Conservation (phyloP, 1,140 invertebrate genomes). For the Drosophila busckii region DNA sequence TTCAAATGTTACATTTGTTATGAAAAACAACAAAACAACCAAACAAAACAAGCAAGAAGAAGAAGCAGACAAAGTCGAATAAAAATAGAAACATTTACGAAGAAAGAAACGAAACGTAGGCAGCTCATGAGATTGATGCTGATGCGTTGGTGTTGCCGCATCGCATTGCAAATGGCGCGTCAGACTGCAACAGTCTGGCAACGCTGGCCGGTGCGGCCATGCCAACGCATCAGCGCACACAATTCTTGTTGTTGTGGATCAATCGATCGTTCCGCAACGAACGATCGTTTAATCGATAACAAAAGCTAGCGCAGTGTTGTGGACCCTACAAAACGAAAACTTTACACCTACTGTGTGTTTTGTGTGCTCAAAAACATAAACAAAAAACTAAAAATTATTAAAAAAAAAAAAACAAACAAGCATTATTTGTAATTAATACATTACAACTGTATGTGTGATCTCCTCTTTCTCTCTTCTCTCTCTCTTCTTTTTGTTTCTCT, state of each 20-base stretch:
- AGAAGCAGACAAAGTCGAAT: conserved; percentile 45
- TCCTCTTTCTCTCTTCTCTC: conserved; percentile 75
- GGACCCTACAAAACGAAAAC: conserved; percentile 43
- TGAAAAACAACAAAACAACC: too few species aligned
- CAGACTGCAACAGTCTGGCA: conserved; percentile 7
- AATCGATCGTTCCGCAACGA: too few species aligned
- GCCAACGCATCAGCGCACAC: conserved; percentile 16
- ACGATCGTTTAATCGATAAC: too few species aligned
- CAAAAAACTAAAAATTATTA: conserved; percentile 57
- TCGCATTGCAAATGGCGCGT: not conserved
- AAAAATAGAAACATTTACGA: conserved; percentile 76
- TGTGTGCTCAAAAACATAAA: conserved; percentile 66
- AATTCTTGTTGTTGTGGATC: conserved; percentile 1
- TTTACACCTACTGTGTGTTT: conserved; percentile 65
- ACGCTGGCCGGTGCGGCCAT: conserved; percentile 7
- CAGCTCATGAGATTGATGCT: conserved; percentile 17
- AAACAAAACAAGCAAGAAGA: too few species aligned
- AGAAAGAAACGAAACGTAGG: conserved; percentile 66
- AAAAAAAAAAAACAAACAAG: too few species aligned
- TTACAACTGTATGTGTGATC: conserved; percentile 77
- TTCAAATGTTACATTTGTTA: too few species aligned
- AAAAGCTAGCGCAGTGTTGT: too few species aligned
- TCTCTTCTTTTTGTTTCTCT: conserved; percentile 77
- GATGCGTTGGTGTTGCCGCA: conserved; percentile 51
- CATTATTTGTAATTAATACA: conserved; percentile 69